Base-by-base conservation (phyloP, 2,113 vertebrate species). In the Smithornis capensis region DNA sequence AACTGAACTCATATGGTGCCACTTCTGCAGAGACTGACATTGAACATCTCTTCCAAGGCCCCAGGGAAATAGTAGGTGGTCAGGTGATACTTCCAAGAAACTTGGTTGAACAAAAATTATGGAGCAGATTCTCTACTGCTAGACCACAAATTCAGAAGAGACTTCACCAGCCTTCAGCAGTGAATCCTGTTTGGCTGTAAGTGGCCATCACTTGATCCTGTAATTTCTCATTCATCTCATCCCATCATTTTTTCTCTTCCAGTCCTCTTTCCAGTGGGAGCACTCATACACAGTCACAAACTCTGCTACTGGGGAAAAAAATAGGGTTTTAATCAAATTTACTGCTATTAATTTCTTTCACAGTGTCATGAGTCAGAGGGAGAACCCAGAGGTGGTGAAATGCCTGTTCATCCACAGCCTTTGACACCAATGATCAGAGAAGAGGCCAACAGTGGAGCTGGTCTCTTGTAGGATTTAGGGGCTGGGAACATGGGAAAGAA, bases 171-270 rank as follows among this genome's bases (percentile, higher is more conserved):
- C 27, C 84, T 85, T 67, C 84, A 73, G 49, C 74, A 64, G 67
- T 0, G 1, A 87, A 75, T 93, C 73, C 45, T 57, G 9, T 42
- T 90, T 3, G 6, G 29, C 86, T 84, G 64, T 83, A 87, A 97
- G 64, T 77, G 74, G 45, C 63, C 82, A 86, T 67, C 24, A 13
- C 45, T 95, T 55, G 69, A 87, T 90, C 78, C 82, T 77, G 71
- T 87, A 69, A 88, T 90, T 90, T 80, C 38, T 50, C 85, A 77
- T 85, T 82, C 62, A 31, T 74, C 74, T 91, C 21, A 12, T 60
- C 85, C n/a, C n/a, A n/a, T n/a, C 89, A 33, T 88, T 97, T 95
- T 93, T 90, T 83, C 87, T 90, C 87, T 83, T 55, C 62, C 60
- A 75, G 57, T 71, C 78, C 19, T n/a, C 17, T 76, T 89, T 85